Evolutionary conservation across 2,797 vertebrate species (phyloP).

Genomic region (Onychomys leucogaster): DNA sequence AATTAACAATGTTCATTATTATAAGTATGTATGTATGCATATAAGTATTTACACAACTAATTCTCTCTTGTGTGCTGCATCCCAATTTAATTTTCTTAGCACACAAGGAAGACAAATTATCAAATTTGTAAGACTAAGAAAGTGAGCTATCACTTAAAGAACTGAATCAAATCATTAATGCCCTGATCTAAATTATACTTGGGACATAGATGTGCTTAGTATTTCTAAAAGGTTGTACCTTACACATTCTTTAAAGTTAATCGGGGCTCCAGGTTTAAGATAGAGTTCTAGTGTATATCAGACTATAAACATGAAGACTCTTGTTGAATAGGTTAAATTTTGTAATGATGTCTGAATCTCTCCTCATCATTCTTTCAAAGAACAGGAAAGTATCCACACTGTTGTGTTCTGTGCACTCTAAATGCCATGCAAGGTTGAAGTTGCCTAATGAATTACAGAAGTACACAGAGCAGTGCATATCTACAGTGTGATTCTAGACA

Average conservation of each 20-base stretch:
- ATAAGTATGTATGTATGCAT: neutral
- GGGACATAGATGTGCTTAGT: neutral
- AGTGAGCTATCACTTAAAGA: constrained; percentile 31
- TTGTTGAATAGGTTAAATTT: constrained; percentile 14
- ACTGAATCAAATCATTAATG: neutral
- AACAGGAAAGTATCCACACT: constrained; percentile 1
- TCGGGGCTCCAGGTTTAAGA: neutral
- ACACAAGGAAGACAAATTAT: constrained; percentile 40
- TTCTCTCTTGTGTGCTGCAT: constrained; percentile 13
- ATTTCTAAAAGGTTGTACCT: neutral
- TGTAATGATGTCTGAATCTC: constrained; percentile 17
- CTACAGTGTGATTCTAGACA: neutral
- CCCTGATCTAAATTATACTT: neutral
- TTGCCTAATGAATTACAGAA: constrained; percentile 53
- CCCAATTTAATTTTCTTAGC: constrained; percentile 49
- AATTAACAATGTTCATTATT: neutral
- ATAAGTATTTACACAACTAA: constrained; percentile 17
- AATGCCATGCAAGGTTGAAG: neutral
- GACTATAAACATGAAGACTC: neutral
- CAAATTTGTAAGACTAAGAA: neutral
- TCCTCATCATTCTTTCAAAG: constrained; percentile 44
- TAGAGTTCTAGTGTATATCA: constrained; percentile 37
- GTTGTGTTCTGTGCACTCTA: neutral
- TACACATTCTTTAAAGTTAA: constrained; percentile 13
- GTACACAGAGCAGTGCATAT: neutral